Base-by-base conservation (phyloP, 1,140 invertebrate genomes). In the Drosophila sp. region DNA sequence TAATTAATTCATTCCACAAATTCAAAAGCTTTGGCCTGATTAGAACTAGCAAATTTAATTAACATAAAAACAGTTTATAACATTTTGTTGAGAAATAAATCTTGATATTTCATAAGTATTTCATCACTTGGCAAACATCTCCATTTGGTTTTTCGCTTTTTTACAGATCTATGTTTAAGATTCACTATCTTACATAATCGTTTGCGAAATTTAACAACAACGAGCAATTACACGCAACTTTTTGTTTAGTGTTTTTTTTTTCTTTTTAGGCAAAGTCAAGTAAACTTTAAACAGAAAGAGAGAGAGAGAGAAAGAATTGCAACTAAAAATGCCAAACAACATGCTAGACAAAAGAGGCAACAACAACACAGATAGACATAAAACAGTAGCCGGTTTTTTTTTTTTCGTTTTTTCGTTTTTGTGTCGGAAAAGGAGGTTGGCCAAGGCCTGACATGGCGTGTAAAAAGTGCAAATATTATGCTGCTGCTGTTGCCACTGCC, bases 401-500 rank as follows among this genome's bases (percentile, higher is more conserved):
- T 44, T 66, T 35, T 23, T n/a, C 6, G n/a, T 29, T 7, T 55
- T 55, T 56, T 32, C 60, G 35, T 66, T 35, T 8, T 3, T 10
- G 33, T 8, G 33, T 35, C n/a, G 33, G 33, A 58, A 58, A 58
- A 58, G 32, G 56, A 58, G 56, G 56, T 58, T 58, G 56, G 56
- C 60, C 57, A 57, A 25, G 40, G 56, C 44, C 55, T 54, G 25
- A 25, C 11, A 56, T 58, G 56, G 56, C 56, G 56, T 58, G 56
- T 58, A 58, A 58, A 58, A 58, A 58, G 56, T 58, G 56, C 56
- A 58, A 58, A 58, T 58, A 58, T 58, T 58, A 58, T 58, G 56
- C 56, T 58, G 47, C 75, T 71, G 60, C 40, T 63, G 60, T 57
- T 62, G 60, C 27, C 35, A 38, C 35, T 71, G 70, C 44, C 62